Conservation (phyloP, 2,797 vertebrate genomes). For the Pseudocheirus occidentalis region DNA sequence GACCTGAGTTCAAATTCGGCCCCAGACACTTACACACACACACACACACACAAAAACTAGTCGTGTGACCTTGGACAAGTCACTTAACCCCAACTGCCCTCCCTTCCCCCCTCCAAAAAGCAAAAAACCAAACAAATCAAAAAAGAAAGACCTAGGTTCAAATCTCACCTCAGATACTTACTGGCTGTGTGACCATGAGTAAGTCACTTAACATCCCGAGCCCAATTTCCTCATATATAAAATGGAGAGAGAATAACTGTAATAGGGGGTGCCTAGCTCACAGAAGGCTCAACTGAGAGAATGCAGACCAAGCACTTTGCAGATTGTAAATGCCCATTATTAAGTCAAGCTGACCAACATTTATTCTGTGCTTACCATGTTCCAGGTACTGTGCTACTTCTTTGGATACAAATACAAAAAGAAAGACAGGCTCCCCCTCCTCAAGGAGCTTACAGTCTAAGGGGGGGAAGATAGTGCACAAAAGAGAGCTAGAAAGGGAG, state of each 20-base stretch:
- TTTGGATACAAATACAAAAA: not conserved
- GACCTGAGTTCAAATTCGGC: no score
- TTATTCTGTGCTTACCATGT: not conserved
- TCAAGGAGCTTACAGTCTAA: not conserved
- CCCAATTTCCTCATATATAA: not conserved
- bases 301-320: not conserved
- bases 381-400: not conserved
- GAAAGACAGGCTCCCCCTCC: not conserved
- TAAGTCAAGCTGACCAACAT: not conserved
- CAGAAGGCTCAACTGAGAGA: not conserved
- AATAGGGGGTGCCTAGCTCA: no score
- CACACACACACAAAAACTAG: no score
- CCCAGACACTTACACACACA: no score
- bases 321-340: not conserved
- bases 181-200: not conserved
- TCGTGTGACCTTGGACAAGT: no score
- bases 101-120: no score
- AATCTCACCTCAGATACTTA: not conserved
- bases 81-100: no score
- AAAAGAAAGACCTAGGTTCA: not conserved
- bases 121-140: no score
- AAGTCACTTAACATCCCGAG: not conserved
- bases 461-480: not conserved
- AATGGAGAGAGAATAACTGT: not conserved
- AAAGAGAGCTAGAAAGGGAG: not conserved